phyloP scores from a whole-genome alignment of 2,113 vertebrate species.

The Archilochus colubris region DNA sequence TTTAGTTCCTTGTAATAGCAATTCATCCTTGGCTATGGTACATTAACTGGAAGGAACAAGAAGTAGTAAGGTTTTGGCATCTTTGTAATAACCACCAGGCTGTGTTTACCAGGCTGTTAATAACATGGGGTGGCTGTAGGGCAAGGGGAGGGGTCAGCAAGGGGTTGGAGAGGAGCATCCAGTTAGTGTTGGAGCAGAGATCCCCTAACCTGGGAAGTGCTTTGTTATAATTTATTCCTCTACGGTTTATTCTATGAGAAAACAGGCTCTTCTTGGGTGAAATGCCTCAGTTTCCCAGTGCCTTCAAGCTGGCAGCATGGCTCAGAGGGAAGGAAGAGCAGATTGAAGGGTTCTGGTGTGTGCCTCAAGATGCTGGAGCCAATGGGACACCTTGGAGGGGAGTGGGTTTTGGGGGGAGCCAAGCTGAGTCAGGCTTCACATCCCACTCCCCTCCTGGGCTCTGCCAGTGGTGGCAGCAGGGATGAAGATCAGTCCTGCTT shows the following conservation, averaged over 20 bases:
- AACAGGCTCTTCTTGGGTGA: neutral
- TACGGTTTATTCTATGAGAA: neutral
- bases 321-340: neutral
- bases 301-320: fast-evolving
- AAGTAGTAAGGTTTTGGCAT: constrained; percentile 74
- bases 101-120: constrained; percentile 70
- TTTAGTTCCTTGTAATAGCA: constrained; percentile 80
- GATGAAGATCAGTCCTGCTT: neutral
- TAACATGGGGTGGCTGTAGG: neutral
- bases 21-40: constrained; percentile 76
- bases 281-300: neutral
- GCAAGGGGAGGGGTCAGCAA: neutral
- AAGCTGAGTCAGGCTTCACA: neutral
- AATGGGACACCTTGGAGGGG: neutral
- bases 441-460: fast-evolving
- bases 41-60: constrained; percentile 80
- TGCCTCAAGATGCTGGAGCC: neutral
- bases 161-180: neutral
- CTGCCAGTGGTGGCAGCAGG: neutral
- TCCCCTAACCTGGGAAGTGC: fast-evolving
- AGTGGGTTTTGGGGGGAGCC: neutral
- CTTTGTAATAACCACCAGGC: constrained; percentile 68
- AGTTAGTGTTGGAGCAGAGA: neutral
- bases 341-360: neutral
- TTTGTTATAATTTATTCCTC: neutral